A percentile compares a stretch with the other conserved stretches of the same genome.
These are phyloP conservation scores for Tangachromis dhanisi DNA, from an alignment of 2,113 vertebrate species.

Conservation along the genomic window DNA sequence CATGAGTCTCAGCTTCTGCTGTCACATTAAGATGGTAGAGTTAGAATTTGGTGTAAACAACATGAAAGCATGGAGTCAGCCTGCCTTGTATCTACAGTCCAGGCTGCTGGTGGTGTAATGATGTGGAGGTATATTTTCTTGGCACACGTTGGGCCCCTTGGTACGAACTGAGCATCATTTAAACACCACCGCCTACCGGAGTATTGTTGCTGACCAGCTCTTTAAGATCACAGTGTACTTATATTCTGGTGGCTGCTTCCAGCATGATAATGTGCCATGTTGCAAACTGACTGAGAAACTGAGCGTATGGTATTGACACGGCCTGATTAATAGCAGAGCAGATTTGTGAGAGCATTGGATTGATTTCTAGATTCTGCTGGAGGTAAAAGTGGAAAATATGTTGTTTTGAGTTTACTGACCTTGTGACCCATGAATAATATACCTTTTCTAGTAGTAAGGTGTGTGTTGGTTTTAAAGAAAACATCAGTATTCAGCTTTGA, in stretches of 20 bases:
- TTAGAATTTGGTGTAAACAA: background rate
- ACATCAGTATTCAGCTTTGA: background rate
- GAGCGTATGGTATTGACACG: background rate
- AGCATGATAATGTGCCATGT: background rate
- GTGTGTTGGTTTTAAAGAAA: background rate
- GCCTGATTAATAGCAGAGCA: background rate
- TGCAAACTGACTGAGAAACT: background rate
- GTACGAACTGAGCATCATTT: background rate
- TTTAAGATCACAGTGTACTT: background rate
- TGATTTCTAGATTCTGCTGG: background rate
- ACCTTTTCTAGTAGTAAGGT: background rate
- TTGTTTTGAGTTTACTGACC: background rate
- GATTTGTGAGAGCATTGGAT: background rate
- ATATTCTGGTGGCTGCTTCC: background rate
- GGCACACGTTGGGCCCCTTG: background rate
- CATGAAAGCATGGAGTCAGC: background rate
- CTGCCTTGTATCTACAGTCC: background rate
- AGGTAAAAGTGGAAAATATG: background rate
- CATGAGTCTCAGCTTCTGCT: background rate
- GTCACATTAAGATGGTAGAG: background rate
- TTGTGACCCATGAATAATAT: background rate
- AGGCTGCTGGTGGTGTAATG: background rate
- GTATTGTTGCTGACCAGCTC: background rate
- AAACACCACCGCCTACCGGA: background rate
- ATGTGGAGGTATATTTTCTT: background rate